Evolutionary conservation across 2,113 vertebrate species (phyloP).

Genomic region (Cercocebus atys): DNA sequence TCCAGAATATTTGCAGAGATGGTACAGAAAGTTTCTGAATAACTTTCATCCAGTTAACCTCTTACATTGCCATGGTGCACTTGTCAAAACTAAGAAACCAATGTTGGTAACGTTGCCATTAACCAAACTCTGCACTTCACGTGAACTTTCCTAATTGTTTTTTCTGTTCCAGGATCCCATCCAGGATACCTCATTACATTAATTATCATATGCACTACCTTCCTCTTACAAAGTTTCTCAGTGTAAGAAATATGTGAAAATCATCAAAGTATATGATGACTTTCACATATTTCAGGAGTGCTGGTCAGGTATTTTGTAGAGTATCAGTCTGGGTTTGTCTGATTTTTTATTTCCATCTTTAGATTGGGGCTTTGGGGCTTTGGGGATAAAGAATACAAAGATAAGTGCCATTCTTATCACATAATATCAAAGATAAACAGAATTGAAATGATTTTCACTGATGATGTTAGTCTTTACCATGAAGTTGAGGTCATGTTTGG

Average conservation of each 20-base stretch:
- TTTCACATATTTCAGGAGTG: background rate
- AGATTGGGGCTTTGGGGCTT: fast-evolving
- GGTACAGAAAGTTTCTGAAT: background rate
- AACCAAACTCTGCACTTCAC: background rate
- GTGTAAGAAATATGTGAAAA: too few relatives aligned
- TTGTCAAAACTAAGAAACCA: background rate
- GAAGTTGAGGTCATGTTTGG: background rate
- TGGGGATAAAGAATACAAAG: background rate
- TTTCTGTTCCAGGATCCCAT: background rate
- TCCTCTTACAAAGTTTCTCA: background rate
- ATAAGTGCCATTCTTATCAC: background rate
- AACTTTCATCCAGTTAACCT: background rate
- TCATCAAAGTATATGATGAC: background rate
- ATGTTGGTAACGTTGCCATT: background rate
- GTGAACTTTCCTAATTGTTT: background rate
- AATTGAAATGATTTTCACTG: background rate
- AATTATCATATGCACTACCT: background rate
- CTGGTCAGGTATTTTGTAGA: background rate
- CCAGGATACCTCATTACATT: background rate
- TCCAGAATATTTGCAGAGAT: background rate
- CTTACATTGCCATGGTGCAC: background rate
- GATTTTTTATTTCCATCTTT: background rate
- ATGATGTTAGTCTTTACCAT: background rate
- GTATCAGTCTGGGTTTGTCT: background rate
- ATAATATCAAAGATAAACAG: background rate